A percentile compares a stretch with the other conserved stretches of the same genome.
Evolutionary conservation across 2,113 vertebrate genomes (phyloP).

Genomic region (Felis catus): DNA sequence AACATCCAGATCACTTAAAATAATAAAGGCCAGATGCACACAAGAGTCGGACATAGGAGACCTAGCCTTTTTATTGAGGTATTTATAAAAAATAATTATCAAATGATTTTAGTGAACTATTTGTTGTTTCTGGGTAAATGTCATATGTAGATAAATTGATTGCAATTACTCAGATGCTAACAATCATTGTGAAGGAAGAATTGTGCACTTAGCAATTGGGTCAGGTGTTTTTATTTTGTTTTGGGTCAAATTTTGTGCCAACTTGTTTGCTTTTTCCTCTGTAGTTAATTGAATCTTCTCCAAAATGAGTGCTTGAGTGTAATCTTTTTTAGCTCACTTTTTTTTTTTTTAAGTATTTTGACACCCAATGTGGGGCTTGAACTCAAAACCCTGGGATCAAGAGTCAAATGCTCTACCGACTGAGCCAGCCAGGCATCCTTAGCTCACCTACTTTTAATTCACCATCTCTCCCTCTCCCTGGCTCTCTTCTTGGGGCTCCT

Average conservation of each 20-base stretch:
- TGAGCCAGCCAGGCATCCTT: too few species aligned
- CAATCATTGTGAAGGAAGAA: conserved; percentile 36
- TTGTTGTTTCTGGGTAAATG: conserved; percentile 43
- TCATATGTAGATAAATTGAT: conserved; percentile 38
- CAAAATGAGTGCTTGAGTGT: neutral
- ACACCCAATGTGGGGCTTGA: too few species aligned
- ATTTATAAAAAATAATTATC: neutral
- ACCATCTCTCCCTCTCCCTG: neutral
- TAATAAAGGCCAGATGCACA: neutral
- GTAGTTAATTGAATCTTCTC: neutral
- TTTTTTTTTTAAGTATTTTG: neutral
- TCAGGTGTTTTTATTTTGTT: neutral
- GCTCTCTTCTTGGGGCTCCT: neutral
- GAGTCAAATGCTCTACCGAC: too few species aligned
- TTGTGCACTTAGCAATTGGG: conserved; percentile 11
- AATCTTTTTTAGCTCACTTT: neutral
- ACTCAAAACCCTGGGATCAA: too few species aligned
- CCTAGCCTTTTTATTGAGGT: neutral
- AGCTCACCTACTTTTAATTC: neutral
- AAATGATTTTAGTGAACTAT: conserved; percentile 5
- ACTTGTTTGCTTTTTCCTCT: neutral
- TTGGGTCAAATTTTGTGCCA: conserved; percentile 31
- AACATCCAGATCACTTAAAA: conserved; percentile 31
- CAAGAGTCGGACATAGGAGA: neutral
- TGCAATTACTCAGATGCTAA: neutral